Evolutionary conservation across 2,113 vertebrate genomes (phyloP).

Genomic region (Mus pahari): DNA sequence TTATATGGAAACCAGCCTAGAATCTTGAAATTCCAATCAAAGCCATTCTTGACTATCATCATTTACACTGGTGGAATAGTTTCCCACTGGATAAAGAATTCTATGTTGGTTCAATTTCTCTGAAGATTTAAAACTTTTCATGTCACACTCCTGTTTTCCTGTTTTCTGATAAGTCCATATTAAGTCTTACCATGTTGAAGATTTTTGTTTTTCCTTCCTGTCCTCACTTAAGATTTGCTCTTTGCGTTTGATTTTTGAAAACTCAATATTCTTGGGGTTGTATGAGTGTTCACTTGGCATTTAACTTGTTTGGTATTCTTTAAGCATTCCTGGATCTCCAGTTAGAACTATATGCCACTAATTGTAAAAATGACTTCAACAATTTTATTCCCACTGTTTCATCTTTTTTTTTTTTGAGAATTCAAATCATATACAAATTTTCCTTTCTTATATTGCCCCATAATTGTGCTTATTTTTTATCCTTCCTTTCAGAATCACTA

Average conservation of each 20-base stretch:
- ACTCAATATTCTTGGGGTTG: not conserved
- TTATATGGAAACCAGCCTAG: not conserved
- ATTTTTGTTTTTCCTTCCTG: not conserved
- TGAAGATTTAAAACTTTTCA: not conserved
- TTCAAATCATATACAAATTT: not conserved
- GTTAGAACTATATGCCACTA: not conserved
- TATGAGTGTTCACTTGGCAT: not conserved
- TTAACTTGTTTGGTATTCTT: not conserved
- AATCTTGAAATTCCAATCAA: conserved; percentile 23
- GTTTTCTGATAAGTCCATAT: not conserved
- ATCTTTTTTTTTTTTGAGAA: not conserved
- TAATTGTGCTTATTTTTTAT: not conserved
- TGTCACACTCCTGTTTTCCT: not conserved
- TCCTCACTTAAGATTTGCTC: not conserved
- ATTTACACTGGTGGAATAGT: not conserved
- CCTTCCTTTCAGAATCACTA: not conserved
- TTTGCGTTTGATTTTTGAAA: not conserved
- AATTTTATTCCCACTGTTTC: not conserved
- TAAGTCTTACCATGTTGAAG: not conserved
- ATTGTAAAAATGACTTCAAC: not conserved
- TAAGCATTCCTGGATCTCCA: not conserved
- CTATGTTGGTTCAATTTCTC: not conserved
- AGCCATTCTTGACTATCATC: not conserved
- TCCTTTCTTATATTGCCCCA: not conserved
- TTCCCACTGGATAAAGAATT: not conserved